Conservation (phyloP, 2,113 vertebrate species). For the Clinocottus analis region DNA sequence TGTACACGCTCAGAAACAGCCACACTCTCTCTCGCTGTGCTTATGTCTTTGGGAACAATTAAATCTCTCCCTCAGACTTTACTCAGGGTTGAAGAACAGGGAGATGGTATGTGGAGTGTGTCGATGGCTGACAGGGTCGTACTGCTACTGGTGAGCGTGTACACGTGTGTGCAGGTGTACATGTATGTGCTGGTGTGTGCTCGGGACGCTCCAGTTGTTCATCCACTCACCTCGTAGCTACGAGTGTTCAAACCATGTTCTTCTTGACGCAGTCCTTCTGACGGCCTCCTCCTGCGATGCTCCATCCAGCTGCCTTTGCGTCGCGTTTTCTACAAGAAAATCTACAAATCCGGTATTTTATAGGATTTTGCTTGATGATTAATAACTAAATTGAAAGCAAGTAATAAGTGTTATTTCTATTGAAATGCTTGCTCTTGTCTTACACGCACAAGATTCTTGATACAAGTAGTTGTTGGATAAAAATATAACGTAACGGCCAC, state of each 20-base stretch:
- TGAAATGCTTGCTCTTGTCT: constrained; percentile 54
- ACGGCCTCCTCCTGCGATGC: constrained; percentile 35
- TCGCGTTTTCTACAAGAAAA: constrained; percentile 55
- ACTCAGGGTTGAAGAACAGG: constrained; percentile 86
- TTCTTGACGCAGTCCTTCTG: constrained; percentile 26
- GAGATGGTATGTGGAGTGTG: constrained; percentile 76
- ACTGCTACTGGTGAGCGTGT: constrained; percentile 53
- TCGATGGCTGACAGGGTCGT: constrained; percentile 52
- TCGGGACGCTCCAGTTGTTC: constrained; percentile 50
- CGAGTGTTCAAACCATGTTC: constrained; percentile 28
- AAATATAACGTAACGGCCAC: constrained; percentile 45
- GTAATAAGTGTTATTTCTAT: constrained; percentile 42
- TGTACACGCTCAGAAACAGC: constrained; percentile 46
- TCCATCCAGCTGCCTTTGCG: constrained; percentile 39
- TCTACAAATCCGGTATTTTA: constrained; percentile 48
- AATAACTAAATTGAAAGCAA: constrained; percentile 48
- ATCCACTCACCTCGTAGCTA: constrained; percentile 18
- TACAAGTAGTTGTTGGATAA: constrained; percentile 52
- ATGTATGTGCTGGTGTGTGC: constrained; percentile 46
- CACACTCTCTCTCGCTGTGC: constrained; percentile 75
- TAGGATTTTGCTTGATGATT: constrained; percentile 49
- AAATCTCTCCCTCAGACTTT: constrained; percentile 83
- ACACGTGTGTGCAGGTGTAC: constrained; percentile 54
- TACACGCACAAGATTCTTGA: constrained; percentile 70
- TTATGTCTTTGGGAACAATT: constrained; percentile 79